Percentiles rank a stretch among this genome's conserved stretches.
phyloP scores from a whole-genome alignment of 2,113 vertebrate genomes.

The Nyctibius bracteatus region DNA sequence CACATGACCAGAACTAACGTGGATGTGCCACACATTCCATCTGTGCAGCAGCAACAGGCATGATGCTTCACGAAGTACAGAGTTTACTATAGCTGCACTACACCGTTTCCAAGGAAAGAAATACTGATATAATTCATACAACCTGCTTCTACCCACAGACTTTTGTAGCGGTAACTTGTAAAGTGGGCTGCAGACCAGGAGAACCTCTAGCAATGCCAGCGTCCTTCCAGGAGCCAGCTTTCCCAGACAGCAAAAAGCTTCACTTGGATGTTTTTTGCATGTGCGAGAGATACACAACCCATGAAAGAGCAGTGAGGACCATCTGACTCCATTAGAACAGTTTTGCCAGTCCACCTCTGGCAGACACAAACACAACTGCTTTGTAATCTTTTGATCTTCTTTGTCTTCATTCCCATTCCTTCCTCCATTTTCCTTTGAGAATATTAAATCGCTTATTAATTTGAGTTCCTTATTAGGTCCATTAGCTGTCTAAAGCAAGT shows the following conservation, averaged over 20 bases:
- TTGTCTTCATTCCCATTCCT: neutral
- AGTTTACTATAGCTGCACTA: neutral
- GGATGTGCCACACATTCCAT: neutral
- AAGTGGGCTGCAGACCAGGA: neutral
- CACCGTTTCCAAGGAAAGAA: neutral
- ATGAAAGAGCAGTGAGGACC: neutral
- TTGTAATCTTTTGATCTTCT: neutral
- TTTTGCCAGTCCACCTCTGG: neutral
- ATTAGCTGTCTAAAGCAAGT: neutral
- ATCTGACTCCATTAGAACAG: neutral
- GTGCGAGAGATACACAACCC: neutral
- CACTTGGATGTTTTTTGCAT: neutral
- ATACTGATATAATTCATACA: neutral
- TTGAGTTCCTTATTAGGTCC: constrained; percentile 2
- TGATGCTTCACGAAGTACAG: fast-evolving
- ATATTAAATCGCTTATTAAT: constrained; percentile 23
- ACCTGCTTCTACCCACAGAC: neutral
- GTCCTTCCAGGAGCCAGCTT: neutral
- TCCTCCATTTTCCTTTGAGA: neutral
- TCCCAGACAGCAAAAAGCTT: neutral
- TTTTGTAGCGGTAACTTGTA: neutral
- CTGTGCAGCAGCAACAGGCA: neutral
- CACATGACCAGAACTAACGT: neutral
- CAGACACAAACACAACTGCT: neutral
- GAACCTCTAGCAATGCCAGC: neutral